Conservation (phyloP, 2,888 invertebrate species). For the Aleiodes leptofemur region DNA sequence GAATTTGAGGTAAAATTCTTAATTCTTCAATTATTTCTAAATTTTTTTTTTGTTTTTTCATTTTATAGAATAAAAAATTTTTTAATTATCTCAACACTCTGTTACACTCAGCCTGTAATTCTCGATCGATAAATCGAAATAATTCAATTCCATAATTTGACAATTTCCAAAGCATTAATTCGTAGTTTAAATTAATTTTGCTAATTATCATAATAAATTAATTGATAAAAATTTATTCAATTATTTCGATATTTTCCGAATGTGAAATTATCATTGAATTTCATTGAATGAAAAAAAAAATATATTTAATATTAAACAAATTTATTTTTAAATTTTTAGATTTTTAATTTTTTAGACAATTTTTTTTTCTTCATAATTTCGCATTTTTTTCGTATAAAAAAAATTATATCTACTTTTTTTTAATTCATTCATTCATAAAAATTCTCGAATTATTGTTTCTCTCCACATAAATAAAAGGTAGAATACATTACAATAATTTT, state of each 20-base stretch:
- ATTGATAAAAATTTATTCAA: too few relatives aligned
- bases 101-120: conserved; percentile 43
- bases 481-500: background rate
- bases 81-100: conserved; percentile 27
- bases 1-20: conserved; percentile 33
- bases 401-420: background rate
- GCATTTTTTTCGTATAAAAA: background rate
- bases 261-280: too few relatives aligned
- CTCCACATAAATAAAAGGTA: background rate
- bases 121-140: conserved; percentile 48
- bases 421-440: conserved; percentile 1
- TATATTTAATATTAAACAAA: too few relatives aligned
- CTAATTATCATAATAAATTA: background rate
- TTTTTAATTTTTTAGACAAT: too few relatives aligned
- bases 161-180: conserved; percentile 56
- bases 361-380: conserved; percentile 1
- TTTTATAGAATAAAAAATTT: conserved; percentile 7
- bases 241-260: too few relatives aligned
- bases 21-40: background rate
- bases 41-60: background rate
- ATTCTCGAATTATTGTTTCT: conserved; percentile 5
- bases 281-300: too few relatives aligned
- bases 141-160: background rate
- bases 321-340: too few relatives aligned
- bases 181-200: conserved; percentile 21